A percentile compares a stretch with the other conserved stretches of the same genome.
phyloP scores from a whole-genome alignment of 2,113 vertebrate species.

The Willisornis vidua region DNA sequence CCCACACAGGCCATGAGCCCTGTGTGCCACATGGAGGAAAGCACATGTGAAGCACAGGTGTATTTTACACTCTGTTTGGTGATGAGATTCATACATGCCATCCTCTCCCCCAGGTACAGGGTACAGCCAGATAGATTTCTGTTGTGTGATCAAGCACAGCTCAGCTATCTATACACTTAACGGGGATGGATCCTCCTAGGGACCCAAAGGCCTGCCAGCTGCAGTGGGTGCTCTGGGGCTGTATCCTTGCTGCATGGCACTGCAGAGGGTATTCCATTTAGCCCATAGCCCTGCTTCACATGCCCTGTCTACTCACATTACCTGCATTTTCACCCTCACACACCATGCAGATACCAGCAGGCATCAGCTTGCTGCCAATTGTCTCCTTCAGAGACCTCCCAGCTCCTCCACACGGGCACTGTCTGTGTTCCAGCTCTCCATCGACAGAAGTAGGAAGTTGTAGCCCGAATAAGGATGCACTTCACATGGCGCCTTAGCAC shows the following conservation, averaged over 20 bases:
- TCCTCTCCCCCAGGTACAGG: not conserved
- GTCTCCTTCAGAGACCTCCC: not conserved
- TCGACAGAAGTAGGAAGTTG: rapidly evolving
- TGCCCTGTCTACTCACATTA: not conserved
- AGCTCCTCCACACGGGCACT: rapidly evolving
- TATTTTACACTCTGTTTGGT: not conserved
- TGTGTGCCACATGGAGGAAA: not conserved
- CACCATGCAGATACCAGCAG: not conserved
- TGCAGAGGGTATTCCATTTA: not conserved
- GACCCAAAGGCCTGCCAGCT: not conserved
- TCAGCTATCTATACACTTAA: not conserved
- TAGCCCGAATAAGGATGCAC: not conserved
- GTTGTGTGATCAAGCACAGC: not conserved
- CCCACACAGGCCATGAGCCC: not conserved
- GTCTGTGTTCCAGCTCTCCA: rapidly evolving
- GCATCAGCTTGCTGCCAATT: not conserved
- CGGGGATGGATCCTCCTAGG: not conserved
- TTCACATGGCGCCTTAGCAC: not conserved
- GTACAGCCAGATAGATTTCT: not conserved
- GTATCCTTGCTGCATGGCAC: not conserved
- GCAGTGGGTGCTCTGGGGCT: rapidly evolving
- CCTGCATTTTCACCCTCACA: not conserved
- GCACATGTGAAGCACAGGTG: rapidly evolving
- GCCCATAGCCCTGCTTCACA: not conserved
- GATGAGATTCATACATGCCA: not conserved